Percentiles rank a stretch among this genome's conserved stretches.
phyloP scores from a whole-genome alignment of 1,140 invertebrate species.

The Pseudomyrmex concolor region DNA sequence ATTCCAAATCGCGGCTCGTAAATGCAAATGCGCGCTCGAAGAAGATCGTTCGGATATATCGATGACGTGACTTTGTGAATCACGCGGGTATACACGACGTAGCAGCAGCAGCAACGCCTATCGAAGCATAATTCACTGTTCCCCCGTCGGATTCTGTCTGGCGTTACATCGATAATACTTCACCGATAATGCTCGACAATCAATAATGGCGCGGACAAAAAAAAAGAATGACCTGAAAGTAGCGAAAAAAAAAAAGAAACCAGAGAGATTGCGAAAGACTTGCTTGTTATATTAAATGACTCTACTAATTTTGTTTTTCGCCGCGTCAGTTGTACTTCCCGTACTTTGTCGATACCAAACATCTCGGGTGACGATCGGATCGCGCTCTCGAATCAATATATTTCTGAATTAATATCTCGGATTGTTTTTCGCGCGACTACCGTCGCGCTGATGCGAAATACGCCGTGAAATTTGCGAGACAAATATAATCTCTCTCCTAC shows the following conservation, averaged over 20 bases:
- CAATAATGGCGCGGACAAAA: constrained; percentile 31
- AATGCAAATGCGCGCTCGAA: constrained; percentile 16
- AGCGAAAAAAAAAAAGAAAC: neutral
- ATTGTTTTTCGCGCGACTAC: neutral
- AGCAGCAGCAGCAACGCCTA: constrained; percentile 26
- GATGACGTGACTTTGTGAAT: constrained; percentile 72
- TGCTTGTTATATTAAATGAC: neutral
- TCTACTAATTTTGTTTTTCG: no score
- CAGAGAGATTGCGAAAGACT: neutral
- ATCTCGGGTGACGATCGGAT: no score
- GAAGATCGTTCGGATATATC: constrained; percentile 66
- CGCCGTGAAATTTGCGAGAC: constrained; percentile 18
- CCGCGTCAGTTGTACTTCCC: no score
- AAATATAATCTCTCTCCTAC: constrained; percentile 15
- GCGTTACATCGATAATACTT: constrained; percentile 48
- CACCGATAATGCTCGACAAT: constrained; percentile 43
- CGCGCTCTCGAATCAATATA: no score
- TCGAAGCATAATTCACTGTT: constrained; percentile 51
- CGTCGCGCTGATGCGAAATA: neutral
- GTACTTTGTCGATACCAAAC: no score
- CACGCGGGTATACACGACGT: constrained; percentile 46
- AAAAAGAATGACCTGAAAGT: constrained; percentile 14
- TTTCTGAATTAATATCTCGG: neutral
- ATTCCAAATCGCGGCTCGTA: neutral
- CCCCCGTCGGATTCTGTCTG: constrained; percentile 49